Conservation (phyloP, 1,140 invertebrate genomes). For the Ceratina calcarata region DNA sequence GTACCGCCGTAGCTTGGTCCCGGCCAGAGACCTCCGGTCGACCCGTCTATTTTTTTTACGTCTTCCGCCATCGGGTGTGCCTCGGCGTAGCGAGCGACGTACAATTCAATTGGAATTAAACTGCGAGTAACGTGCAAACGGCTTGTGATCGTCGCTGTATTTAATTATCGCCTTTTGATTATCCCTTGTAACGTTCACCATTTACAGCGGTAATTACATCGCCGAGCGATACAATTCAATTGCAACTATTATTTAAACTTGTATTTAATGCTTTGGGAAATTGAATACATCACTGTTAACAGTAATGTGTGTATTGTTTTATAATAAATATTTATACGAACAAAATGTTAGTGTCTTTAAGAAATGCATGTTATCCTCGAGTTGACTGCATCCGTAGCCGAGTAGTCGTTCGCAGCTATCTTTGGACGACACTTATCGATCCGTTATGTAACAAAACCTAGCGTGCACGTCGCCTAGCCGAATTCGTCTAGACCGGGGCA, state of each 20-base stretch:
- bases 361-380: neutral
- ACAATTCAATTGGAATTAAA: slow-evolving; percentile 36
- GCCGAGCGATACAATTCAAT: too few species aligned
- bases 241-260: neutral
- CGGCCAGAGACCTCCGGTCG: slow-evolving; percentile 45
- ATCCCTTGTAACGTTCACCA: neutral
- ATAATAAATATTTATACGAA: too few species aligned
- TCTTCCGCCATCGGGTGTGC: neutral
- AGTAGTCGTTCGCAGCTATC: neutral
- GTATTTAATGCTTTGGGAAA: neutral
- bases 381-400: neutral
- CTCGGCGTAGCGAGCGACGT: slow-evolving; percentile 23
- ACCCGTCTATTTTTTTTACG: slow-evolving; percentile 7
- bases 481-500: neutral
- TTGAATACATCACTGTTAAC: too few species aligned
- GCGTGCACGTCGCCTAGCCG: neutral
- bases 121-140: neutral
- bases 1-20: slow-evolving; percentile 37
- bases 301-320: too few species aligned
- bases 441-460: slow-evolving; percentile 16
- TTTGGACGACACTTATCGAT: slow-evolving; percentile 17
- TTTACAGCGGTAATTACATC: neutral
- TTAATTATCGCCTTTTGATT: neutral
- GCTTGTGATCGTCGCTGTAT: neutral
- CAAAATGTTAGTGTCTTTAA: too few species aligned